A percentile compares a stretch with the other conserved stretches of the same genome.
Conservation (phyloP, 2,797 vertebrate genomes). For the Dallia pectoralis region DNA sequence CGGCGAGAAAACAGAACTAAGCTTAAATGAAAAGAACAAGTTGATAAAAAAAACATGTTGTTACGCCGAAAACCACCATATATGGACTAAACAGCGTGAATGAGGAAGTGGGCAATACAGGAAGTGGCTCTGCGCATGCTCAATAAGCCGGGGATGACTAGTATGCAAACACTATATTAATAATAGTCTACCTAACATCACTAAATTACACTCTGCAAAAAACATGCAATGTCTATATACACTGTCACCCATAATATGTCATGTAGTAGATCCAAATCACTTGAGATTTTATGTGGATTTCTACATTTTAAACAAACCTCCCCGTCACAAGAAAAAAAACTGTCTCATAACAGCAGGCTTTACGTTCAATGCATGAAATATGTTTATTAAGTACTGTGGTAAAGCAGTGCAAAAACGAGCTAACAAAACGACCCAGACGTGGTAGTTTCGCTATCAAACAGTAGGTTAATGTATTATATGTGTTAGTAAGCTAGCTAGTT, state of each 20-base stretch:
- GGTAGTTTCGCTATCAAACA: conserved; percentile 10
- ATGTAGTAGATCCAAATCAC: neutral
- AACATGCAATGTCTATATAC: neutral
- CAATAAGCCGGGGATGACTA: conserved; percentile 46
- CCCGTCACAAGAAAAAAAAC: conserved; percentile 31
- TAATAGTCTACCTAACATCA: conserved; percentile 16
- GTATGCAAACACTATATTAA: conserved; percentile 16
- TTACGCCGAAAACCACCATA: conserved; percentile 82
- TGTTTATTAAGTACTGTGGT: neutral
- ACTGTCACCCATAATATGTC: accelerated
- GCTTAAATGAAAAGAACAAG: conserved; percentile 26
- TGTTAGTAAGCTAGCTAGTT: conserved; percentile 34
- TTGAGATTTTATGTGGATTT: neutral
- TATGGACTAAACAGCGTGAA: conserved; percentile 87
- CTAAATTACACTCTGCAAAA: neutral
- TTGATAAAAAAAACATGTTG: conserved; percentile 47
- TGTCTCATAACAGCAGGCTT: conserved; percentile 7
- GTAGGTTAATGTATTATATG: conserved; percentile 12
- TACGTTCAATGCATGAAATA: too few relatives aligned
- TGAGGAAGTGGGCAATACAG: conserved; percentile 87
- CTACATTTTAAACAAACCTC: conserved; percentile 5
- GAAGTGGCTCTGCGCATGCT: conserved; percentile 86
- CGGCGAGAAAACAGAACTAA: neutral
- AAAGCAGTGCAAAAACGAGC: neutral
- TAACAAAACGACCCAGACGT: neutral